Evolutionary conservation across 2,888 invertebrate genomes (phyloP), one percentile per base, ranked within the genome.

Genomic region (Eretmocerus hayati): DNA sequence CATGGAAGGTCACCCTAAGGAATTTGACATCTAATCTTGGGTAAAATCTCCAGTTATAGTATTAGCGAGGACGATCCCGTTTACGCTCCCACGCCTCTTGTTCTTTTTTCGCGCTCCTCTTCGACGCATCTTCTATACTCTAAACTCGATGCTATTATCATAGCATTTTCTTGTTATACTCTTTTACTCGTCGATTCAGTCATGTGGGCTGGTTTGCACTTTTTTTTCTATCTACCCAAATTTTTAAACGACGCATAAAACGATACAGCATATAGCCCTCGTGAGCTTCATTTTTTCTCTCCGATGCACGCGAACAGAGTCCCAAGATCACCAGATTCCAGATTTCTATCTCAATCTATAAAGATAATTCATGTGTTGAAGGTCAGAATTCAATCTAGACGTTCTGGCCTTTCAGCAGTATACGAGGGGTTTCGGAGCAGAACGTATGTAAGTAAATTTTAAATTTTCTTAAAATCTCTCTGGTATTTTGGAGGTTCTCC

Each of bases 171-270:
- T 49, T 35, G 31, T 35, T 44, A 35, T 40, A 30, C 43, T 9
- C 36, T 41, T 44, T 49, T 33, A 43, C 26, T 11, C 9, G 45
- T 44, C 49, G 45, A 45, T 37, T 45, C 35, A 45, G 39, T 45
- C 41, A 49, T 35, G 49, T 37, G 22, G 36, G 33, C 49, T 45
- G 35, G 45, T 48, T 48, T 49, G 32, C 45, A 49, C 49, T 49
- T 41, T 32, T 49, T 42, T 43, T 41, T 42, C 26, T 26, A n/a
- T 16, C 48, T 23, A 40, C 39, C 43, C 35, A 36, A n/a, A 49
- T 37, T 44, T 26, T 26, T 26, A 30, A 26, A 44, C 18, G n/a
- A 6, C 4, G 43, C 18, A 43, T 43, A 43, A 33, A 16, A 36
- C 26, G 35, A 18, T 11, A n/a, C n/a, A n/a, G n/a, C n/a, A n/a